A percentile compares a stretch with the other conserved stretches of the same genome.
phyloP scores from a whole-genome alignment of 2,113 vertebrate genomes.

The Xiphophorus couchianus region DNA sequence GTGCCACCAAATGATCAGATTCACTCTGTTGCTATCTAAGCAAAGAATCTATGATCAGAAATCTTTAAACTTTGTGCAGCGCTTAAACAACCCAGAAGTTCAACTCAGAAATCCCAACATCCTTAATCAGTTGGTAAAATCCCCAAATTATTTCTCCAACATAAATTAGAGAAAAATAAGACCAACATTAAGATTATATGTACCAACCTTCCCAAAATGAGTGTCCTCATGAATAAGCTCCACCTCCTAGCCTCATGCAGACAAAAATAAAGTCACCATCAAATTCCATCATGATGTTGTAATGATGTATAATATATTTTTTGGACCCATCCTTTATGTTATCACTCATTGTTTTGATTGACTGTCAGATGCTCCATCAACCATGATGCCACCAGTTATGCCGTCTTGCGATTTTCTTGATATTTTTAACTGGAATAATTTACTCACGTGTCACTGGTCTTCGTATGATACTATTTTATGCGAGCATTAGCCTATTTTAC shows the following conservation, averaged over 20 bases:
- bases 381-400: background rate
- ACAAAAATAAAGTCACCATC: background rate
- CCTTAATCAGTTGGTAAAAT: background rate
- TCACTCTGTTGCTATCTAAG: background rate
- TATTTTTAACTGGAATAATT: background rate
- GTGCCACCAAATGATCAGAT: constrained; percentile 5
- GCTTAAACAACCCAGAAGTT: background rate
- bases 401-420: background rate
- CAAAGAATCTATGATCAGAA: background rate
- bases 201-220: background rate
- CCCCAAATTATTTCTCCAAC: background rate
- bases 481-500: too few relatives aligned
- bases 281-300: background rate
- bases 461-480: background rate
- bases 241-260: background rate
- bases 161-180: background rate
- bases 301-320: background rate
- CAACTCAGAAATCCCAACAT: background rate
- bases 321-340: background rate
- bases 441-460: too few relatives aligned
- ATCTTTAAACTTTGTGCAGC: too few relatives aligned
- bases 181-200: background rate
- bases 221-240: background rate
- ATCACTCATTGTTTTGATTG: background rate
- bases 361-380: background rate